Percentiles rank a stretch among this genome's conserved stretches.
Conservation (phyloP, 2,113 vertebrate genomes). For the Eptatretus burgeri region DNA sequence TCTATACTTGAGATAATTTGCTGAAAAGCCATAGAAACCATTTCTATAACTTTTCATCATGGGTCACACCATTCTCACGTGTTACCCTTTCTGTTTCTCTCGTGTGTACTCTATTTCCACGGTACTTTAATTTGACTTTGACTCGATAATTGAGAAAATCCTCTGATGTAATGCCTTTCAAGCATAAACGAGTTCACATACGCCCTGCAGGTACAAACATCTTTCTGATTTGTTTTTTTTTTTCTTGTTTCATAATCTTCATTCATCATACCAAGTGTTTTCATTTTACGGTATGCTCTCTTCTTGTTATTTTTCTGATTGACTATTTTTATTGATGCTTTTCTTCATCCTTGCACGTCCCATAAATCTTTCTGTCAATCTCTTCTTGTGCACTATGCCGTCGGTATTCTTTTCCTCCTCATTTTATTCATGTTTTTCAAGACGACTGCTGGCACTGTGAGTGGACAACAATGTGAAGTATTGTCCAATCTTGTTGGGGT, state of each 20-base stretch:
- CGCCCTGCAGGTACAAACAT: background rate
- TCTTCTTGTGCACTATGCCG: slow-evolving; percentile 12
- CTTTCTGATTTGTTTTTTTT: background rate
- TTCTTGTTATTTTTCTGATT: slow-evolving; percentile 8
- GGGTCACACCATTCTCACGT: no score
- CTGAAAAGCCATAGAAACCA: no score
- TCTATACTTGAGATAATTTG: no score
- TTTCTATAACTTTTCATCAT: no score
- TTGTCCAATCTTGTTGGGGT: slow-evolving; percentile 63
- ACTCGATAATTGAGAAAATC: background rate
- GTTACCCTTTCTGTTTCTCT: no score
- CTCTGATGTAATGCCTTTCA: background rate
- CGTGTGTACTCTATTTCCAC: no score
- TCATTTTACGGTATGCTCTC: slow-evolving; percentile 4
- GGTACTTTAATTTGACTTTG: no score
- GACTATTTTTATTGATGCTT: slow-evolving; percentile 10
- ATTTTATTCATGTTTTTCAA: slow-evolving; percentile 31
- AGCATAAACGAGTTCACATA: background rate
- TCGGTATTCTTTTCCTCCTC: slow-evolving; percentile 29
- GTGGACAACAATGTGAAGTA: slow-evolving; percentile 51
- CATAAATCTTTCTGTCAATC: no score
- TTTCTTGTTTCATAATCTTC: background rate
- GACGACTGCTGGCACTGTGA: slow-evolving; percentile 29
- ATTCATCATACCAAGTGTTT: background rate
- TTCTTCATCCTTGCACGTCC: slow-evolving; percentile 11